Base-by-base conservation (phyloP, 2,888 invertebrate species). In the Clostera curtula region DNA sequence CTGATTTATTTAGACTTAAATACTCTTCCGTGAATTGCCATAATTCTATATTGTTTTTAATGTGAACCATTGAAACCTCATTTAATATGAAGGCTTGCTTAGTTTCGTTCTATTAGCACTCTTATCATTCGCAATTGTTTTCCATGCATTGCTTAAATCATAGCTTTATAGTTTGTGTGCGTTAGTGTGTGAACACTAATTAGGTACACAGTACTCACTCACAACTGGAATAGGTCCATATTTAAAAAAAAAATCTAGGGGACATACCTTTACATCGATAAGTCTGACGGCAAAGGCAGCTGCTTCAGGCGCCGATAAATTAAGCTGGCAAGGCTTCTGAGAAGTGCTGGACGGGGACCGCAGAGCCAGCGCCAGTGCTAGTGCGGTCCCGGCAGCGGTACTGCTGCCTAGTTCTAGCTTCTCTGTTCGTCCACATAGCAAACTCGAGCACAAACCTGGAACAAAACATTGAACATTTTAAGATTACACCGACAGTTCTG, bases 191-290 rank as follows among this genome's bases (percentile, higher is more conserved):
- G n/a, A n/a, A 15, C 15, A 15, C 4, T 15, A 4, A 6, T 15
- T 15, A 15, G 15, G 6, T 15, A 15, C 6, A 5, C 4, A 4
- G 4, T 15, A 15, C 15, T 5, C 15, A 15, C 4, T 15, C 15
- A 15, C 18, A 18, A 3, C 3, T 18, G 8, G 8, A 7, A 6
- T 18, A n/a, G 3, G 8, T 18, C 18, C 4, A 18, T 18, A 21
- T 2, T 21, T 12, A 12, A 6, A 3, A 2, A 3, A 3, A 20
- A 5, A 11, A 8, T 9, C n/a, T 5, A 4, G 5, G 8, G 5
- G 1, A n/a, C 12, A 11, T 41, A 83, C 83, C 82, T 82, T 82
- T 42, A 83, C 83, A 46, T 83, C 82, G 37, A 83, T 83, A 27
- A 83, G 77, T 24, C 82, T 53, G 25, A 82, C 59, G 7, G 77